phyloP scores from a whole-genome alignment of 2,888 invertebrate species.

The Miltochrista miniata region DNA sequence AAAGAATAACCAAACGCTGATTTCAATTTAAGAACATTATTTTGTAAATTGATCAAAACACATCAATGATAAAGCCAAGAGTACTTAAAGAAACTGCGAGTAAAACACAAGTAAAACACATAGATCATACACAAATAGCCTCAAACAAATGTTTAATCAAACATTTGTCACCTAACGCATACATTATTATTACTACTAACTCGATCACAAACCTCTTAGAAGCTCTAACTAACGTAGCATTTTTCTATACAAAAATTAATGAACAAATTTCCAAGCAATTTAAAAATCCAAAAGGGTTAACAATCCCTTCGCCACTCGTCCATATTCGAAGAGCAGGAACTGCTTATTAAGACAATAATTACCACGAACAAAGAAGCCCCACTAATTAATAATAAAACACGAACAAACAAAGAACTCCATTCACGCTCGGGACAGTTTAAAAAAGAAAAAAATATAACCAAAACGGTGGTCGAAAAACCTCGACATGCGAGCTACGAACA shows the following conservation, averaged over 20 bases:
- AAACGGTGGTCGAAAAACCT: conserved; percentile 83
- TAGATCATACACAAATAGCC: no score
- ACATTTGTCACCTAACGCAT: no score
- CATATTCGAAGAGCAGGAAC: conserved; percentile 78
- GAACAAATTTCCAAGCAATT: conserved; percentile 52
- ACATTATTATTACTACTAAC: no score
- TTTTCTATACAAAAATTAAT: conserved; percentile 32
- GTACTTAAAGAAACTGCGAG: no score
- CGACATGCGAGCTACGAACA: conserved; percentile 80
- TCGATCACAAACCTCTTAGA: background rate
- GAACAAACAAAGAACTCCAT: conserved; percentile 80
- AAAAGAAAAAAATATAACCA: conserved; percentile 72
- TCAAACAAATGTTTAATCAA: no score
- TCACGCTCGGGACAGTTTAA: conserved; percentile 78
- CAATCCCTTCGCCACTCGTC: conserved; percentile 67
- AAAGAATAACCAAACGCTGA: background rate
- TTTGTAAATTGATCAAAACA: background rate
- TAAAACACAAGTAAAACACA: no score
- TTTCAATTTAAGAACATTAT: background rate
- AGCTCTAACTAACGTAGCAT: background rate
- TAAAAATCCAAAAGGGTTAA: conserved; percentile 66
- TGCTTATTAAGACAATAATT: conserved; percentile 84
- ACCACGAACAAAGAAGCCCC: conserved; percentile 80
- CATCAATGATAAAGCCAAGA: background rate
- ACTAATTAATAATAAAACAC: conserved; percentile 84